Evolutionary conservation across 2,113 vertebrate genomes (phyloP).

Genomic region (Poeciliopsis occidentalis): DNA sequence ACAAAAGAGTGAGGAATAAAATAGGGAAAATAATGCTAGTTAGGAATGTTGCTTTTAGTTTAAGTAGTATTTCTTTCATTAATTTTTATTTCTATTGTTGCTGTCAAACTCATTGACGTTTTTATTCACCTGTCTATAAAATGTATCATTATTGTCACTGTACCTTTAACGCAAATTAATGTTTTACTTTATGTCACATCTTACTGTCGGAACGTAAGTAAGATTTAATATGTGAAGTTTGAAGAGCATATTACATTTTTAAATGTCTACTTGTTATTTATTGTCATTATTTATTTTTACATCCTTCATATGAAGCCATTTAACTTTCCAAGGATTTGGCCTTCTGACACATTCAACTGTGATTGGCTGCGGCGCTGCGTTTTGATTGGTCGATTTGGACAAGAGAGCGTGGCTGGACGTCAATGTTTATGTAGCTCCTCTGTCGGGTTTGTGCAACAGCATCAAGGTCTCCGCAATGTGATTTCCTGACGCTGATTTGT

Average conservation of each 20-base stretch:
- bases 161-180: too few relatives aligned
- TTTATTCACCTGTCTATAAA: too few relatives aligned
- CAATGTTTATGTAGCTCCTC: conserved; percentile 55
- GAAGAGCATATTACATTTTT: background rate
- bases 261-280: too few relatives aligned
- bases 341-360: background rate
- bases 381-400: conserved; percentile 43
- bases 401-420: conserved; percentile 39
- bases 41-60: background rate
- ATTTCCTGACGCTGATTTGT: conserved; percentile 30
- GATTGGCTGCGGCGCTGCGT: conserved; percentile 33
- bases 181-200: too few relatives aligned
- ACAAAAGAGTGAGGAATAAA: background rate
- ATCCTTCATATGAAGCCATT: background rate
- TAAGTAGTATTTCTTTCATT: background rate
- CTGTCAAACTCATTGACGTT: too few relatives aligned
- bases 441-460: conserved; percentile 31
- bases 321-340: background rate
- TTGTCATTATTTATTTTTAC: too few relatives aligned
- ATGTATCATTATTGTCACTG: too few relatives aligned
- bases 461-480: conserved; percentile 58
- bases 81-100: too few relatives aligned
- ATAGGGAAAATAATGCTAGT: background rate
- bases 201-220: too few relatives aligned
- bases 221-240: background rate